Percentiles rank a stretch among this genome's conserved stretches.
These are phyloP conservation scores for Aphrophora alni DNA, from an alignment of 2,888 invertebrate species.

Conservation along the genomic window DNA sequence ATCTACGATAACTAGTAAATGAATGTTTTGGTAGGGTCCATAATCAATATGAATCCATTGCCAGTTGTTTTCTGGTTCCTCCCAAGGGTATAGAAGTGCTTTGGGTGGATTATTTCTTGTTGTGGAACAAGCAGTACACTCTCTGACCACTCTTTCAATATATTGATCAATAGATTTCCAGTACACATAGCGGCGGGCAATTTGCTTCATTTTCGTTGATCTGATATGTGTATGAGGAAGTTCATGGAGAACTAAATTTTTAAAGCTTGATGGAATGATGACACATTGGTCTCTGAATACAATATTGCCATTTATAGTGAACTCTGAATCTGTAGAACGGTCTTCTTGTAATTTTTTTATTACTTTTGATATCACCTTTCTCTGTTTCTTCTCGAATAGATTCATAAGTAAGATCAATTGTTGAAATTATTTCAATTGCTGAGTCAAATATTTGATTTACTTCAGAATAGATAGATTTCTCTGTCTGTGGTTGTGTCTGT, in stretches of 20 bases:
- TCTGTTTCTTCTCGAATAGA: neutral
- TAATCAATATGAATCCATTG: slow-evolving; percentile 42
- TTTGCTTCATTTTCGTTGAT: slow-evolving; percentile 50
- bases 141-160: slow-evolving; percentile 46
- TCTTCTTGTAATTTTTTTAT: no score
- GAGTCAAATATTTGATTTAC: no score
- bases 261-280: neutral
- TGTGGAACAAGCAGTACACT: slow-evolving; percentile 47
- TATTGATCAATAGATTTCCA: slow-evolving; percentile 49
- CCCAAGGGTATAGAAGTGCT: slow-evolving; percentile 48
- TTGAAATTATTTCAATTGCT: neutral
- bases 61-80: slow-evolving; percentile 47
- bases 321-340: no score
- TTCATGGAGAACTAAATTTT: slow-evolving; percentile 48
- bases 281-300: slow-evolving; percentile 26
- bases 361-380: neutral
- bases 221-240: slow-evolving; percentile 50
- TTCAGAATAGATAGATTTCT: no score
- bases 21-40: slow-evolving; percentile 13
- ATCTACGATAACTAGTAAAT: slow-evolving; percentile 36
- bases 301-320: no score
- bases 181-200: slow-evolving; percentile 50
- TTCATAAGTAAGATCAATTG: neutral
- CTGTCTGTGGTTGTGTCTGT: no score
- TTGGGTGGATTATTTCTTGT: slow-evolving; percentile 47